These are phyloP conservation scores for Trichechus manatus DNA, from an alignment of 2,113 vertebrate species.

Conservation along the genomic window DNA sequence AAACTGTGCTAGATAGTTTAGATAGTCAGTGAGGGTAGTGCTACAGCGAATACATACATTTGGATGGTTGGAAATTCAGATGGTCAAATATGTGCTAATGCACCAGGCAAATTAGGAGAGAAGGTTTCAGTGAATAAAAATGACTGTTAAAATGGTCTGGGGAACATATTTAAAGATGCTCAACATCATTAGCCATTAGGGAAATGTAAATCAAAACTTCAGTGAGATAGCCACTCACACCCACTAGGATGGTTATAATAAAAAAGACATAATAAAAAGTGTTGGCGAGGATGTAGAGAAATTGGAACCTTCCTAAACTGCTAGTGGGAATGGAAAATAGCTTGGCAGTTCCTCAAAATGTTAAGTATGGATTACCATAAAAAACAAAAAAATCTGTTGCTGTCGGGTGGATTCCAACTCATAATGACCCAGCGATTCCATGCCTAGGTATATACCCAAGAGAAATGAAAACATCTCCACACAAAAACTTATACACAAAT, in stretches of 20 bases:
- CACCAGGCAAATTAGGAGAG: not conserved
- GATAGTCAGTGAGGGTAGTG: not conserved
- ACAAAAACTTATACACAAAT: no score
- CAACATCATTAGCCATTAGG: not conserved
- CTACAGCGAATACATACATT: not conserved
- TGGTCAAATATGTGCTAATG: not conserved
- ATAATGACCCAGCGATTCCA: no score
- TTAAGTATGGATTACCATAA: no score
- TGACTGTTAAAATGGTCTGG: not conserved
- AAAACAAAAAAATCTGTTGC: no score
- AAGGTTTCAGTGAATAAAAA: conserved; percentile 48
- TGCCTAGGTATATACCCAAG: no score
- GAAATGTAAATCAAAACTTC: not conserved
- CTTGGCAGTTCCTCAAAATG: no score
- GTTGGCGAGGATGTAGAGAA: not conserved
- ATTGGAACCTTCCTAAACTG: not conserved
- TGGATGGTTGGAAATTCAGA: conserved; percentile 13
- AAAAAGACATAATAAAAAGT: not conserved
- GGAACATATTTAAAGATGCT: conserved; percentile 15
- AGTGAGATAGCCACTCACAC: not conserved
- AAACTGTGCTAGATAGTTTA: not conserved
- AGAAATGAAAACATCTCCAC: no score
- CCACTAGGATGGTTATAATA: not conserved
- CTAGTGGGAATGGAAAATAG: no score
- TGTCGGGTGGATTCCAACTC: no score